A percentile compares a stretch with the other conserved stretches of the same genome.
phyloP scores from a whole-genome alignment of 92 coral and sea anemone genomes.

The Parazoanthus swiftii region DNA sequence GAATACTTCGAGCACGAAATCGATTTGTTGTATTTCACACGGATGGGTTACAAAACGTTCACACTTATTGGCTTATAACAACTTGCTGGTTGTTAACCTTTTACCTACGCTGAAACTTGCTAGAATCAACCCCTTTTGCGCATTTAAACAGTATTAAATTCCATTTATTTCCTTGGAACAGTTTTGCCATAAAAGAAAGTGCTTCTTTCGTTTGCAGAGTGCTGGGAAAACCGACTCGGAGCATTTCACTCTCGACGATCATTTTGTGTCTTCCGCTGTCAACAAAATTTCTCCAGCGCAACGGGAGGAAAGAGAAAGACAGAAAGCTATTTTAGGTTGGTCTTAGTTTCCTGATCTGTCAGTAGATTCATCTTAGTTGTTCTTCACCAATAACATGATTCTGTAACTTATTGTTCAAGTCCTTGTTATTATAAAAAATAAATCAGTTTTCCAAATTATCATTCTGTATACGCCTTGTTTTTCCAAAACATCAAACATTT shows the following conservation, averaged over 20 bases:
- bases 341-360: not conserved
- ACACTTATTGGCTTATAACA: not conserved
- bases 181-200: not conserved
- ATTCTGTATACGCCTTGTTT: not conserved
- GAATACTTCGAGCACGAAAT: too few relatives aligned
- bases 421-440: too few relatives aligned
- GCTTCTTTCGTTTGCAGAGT: constrained; percentile 34
- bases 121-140: not conserved
- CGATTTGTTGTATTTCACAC: too few relatives aligned
- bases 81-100: not conserved
- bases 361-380: not conserved
- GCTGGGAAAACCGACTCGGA: constrained; percentile 76
- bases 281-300: constrained; percentile 82
- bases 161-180: not conserved
- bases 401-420: not conserved
- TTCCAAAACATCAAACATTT: not conserved
- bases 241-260: constrained; percentile 90
- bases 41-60: too few relatives aligned
- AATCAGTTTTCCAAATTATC: too few relatives aligned
- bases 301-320: constrained; percentile 80
- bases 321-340: constrained; percentile 87
- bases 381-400: too few relatives aligned
- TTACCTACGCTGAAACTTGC: not conserved
- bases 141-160: not conserved
- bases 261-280: constrained; percentile 93